Conservation (phyloP, 2,113 vertebrate species). For the Caranx ignobilis region DNA sequence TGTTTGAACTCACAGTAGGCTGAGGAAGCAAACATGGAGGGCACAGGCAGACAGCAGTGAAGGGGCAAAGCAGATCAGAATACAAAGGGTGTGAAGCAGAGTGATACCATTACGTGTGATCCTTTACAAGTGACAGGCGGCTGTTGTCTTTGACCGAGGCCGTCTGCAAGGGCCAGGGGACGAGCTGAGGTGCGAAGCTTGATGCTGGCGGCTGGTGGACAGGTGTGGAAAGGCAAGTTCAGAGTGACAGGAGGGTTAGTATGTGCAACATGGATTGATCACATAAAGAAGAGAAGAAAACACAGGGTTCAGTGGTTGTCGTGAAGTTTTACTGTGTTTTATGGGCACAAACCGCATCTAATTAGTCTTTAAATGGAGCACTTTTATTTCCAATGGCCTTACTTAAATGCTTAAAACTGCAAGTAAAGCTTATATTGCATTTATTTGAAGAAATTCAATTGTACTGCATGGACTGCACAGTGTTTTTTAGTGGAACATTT, state of each 20-base stretch:
- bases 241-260: background rate
- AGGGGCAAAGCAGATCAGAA: slow-evolving; percentile 6
- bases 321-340: background rate
- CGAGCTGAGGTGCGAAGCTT: background rate
- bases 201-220: slow-evolving; percentile 2
- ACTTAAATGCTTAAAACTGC: background rate
- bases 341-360: background rate
- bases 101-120: background rate
- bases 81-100: background rate
- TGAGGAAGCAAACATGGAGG: background rate
- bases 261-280: background rate
- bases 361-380: background rate
- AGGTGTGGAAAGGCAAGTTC: slow-evolving; percentile 26
- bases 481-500: slow-evolving; percentile 23
- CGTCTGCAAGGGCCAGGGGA: slow-evolving; percentile 2
- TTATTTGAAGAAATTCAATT: background rate
- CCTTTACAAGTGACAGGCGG: slow-evolving; percentile 7
- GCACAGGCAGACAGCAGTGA: background rate
- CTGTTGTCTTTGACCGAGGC: background rate
- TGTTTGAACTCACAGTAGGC: background rate
- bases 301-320: background rate
- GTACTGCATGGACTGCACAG: background rate
- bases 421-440: background rate
- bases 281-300: background rate
- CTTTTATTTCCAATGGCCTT: background rate